phyloP scores from a whole-genome alignment of 2,888 invertebrate genomes.

The Atrina japonica region DNA sequence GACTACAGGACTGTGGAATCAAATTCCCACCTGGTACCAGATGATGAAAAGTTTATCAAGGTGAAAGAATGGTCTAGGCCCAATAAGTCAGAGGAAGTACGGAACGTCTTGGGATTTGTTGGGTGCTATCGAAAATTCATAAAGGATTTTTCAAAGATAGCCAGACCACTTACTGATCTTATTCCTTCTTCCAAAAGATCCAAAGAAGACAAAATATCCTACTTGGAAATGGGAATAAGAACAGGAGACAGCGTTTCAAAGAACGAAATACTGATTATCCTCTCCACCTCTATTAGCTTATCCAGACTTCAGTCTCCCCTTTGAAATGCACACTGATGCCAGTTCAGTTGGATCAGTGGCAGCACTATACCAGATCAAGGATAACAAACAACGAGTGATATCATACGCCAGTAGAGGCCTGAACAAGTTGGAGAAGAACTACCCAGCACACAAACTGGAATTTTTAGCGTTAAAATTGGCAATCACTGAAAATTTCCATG shows the following conservation, averaged over 20 bases:
- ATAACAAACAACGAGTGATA: slow-evolving; percentile 1
- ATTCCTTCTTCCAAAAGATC: slow-evolving; percentile 6
- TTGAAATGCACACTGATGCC: slow-evolving; percentile 36
- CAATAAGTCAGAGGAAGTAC: slow-evolving; percentile 28
- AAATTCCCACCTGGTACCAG: not conserved
- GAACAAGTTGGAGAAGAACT: too few species aligned
- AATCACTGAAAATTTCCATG: too few species aligned
- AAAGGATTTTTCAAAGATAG: slow-evolving; percentile 28
- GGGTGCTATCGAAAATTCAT: slow-evolving; percentile 31
- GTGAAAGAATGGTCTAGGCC: slow-evolving; percentile 22
- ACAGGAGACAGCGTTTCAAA: slow-evolving; percentile 21
- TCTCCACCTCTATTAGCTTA: slow-evolving; percentile 31
- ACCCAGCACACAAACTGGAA: too few species aligned
- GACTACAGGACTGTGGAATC: too few species aligned
- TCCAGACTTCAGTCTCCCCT: slow-evolving; percentile 31
- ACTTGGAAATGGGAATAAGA: slow-evolving; percentile 19
- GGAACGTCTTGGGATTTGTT: slow-evolving; percentile 41
- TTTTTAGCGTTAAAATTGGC: too few species aligned
- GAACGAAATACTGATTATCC: slow-evolving; percentile 11
- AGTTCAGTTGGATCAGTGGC: slow-evolving; percentile 36
- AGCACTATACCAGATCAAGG: slow-evolving; percentile 22
- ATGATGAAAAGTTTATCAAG: slow-evolving; percentile 11
- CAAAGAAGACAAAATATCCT: slow-evolving; percentile 11
- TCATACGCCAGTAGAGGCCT: too few species aligned
- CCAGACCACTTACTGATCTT: slow-evolving; percentile 23